Base-by-base conservation (phyloP, 2,888 invertebrate species). In the Calephelis perditalis region DNA sequence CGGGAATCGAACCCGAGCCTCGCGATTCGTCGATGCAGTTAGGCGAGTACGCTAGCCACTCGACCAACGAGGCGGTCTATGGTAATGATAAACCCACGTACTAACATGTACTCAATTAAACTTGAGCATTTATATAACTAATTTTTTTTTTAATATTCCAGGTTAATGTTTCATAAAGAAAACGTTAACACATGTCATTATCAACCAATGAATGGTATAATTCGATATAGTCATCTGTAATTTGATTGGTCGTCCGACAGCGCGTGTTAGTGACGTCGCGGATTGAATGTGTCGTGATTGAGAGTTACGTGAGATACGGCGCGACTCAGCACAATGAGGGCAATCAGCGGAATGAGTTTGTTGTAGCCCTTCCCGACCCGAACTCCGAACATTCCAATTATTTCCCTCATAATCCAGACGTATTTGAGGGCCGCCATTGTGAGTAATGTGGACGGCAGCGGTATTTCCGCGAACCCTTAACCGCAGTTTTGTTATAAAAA, bases 281-380 rank as follows among this genome's bases (percentile, higher is more conserved):
- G 70, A 74, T 72, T 81, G 82, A 82, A 82, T 82, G 72, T 71
- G 69, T 65, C 70, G 71, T 81, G 82, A 83, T 83, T 82, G 80
- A 77, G 72, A 59, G 72, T 70, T 65, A 73, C 74, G 76, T 72
- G 73, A 72, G 71, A 54, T 73, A 77, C 67, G 61, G 65, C 70
- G 71, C 71, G 73, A 69, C 68, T 73, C 69, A 68, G 65, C 73
- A 84, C 83, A 84, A 83, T 82, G 77, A 76, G 71, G 71, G 73
- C 84, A 84, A 84, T 84, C 83, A 82, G 58, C 70, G 71, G 73
- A 74, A 73, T 74, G 74, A 76, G 76, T 75, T 76, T 76, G 80
- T 76, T 73, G 71, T 73, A 72, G 52, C 15, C 55, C 60, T 49
- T 26, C 49, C 49, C 49, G 49, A 10, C 26, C 10, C 49, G 46